Conservation (phyloP, 1,140 invertebrate species). For the Pseudomyrmex gracilis region DNA sequence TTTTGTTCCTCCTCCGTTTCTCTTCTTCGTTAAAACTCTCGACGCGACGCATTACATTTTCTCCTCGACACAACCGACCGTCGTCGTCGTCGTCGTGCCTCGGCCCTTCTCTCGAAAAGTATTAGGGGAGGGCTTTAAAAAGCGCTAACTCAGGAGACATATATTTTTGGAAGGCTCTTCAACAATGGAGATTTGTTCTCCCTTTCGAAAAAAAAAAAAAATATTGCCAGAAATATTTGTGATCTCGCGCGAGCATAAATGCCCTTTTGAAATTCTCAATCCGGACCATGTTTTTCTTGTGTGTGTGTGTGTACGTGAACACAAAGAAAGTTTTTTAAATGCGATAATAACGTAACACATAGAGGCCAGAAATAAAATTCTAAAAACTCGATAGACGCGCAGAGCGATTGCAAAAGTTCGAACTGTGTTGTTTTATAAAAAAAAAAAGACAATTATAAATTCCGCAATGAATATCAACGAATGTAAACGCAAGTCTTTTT, state of each 20-base stretch:
- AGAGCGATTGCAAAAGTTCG: not conserved
- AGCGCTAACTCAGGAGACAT: conserved; percentile 13
- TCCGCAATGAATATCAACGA: too few relatives aligned
- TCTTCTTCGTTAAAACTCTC: not conserved
- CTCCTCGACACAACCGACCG: conserved; percentile 10
- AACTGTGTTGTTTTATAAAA: not conserved
- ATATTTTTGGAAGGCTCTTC: conserved; percentile 31
- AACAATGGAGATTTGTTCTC: not conserved
- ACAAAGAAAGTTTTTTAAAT: not conserved
- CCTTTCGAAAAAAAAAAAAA: too few relatives aligned
- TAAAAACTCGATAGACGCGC: too few relatives aligned
- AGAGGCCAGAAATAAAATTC: not conserved
- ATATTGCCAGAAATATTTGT: not conserved
- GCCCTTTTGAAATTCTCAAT: not conserved
- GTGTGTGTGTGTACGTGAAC: not conserved
- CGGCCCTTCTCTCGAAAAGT: conserved; percentile 20
- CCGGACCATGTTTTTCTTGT: not conserved
- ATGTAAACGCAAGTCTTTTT: too few relatives aligned
- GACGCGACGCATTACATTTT: conserved; percentile 18
- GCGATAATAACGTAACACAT: not conserved
- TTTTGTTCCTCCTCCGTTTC: not conserved
- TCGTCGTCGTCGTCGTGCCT: too few relatives aligned
- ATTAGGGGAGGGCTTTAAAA: conserved; percentile 1
- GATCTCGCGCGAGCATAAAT: too few relatives aligned
- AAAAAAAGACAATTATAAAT: too few relatives aligned